Evolutionary conservation across 2,797 vertebrate genomes (phyloP).

Genomic region (Trachurus trachurus): DNA sequence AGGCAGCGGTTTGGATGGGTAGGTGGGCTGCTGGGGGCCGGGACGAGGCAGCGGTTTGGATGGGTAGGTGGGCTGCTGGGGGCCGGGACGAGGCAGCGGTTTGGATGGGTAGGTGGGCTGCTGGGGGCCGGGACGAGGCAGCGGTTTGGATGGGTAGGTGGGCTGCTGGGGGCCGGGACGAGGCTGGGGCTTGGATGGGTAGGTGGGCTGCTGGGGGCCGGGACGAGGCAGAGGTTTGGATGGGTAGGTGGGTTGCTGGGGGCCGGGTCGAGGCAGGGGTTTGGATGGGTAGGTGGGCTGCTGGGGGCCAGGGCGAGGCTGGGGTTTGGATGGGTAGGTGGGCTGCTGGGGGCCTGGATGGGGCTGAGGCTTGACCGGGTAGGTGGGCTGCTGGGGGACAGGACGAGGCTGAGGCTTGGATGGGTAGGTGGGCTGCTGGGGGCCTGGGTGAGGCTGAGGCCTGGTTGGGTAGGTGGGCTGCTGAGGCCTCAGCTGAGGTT

Average conservation of each 20-base stretch:
- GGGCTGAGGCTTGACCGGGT: background rate
- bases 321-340: background rate
- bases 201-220: background rate
- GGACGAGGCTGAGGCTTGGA: background rate
- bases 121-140: background rate
- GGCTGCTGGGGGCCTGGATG: background rate
- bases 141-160: background rate
- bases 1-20: background rate
- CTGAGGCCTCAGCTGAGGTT: background rate
- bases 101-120: background rate
- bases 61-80: background rate
- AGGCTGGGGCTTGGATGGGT: background rate
- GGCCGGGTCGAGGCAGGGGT: background rate
- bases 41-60: background rate
- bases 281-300: background rate
- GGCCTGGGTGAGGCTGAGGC: background rate
- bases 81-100: background rate
- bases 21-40: background rate
- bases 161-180: background rate
- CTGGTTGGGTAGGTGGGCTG: background rate
- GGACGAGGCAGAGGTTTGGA: background rate
- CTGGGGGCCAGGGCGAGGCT: background rate
- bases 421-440: background rate
- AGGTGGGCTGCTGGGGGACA: background rate
- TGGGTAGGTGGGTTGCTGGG: background rate